These are phyloP conservation scores for Theristicus caerulescens DNA, from an alignment of 2,113 vertebrate species.

Conservation along the genomic window DNA sequence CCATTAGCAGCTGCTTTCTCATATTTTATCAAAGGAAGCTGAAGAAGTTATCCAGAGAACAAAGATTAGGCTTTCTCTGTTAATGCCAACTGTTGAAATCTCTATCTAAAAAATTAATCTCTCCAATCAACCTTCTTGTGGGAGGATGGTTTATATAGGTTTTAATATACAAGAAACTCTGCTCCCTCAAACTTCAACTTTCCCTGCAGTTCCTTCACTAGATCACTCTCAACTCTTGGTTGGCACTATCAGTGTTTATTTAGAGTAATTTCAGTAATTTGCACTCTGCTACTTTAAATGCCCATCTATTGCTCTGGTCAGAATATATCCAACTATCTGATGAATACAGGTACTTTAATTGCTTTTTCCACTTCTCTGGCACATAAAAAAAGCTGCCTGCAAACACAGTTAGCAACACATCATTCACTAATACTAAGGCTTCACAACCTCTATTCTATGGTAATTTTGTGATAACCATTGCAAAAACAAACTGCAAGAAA, in stretches of 20 bases:
- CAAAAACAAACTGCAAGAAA: not conserved
- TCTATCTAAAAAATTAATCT: not conserved
- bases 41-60: not conserved
- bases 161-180: not conserved
- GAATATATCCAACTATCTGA: not conserved
- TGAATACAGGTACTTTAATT: not conserved
- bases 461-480: not conserved
- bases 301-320: not conserved
- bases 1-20: not conserved
- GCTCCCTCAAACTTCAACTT: not conserved
- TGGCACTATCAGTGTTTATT: not conserved
- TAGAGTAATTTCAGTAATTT: not conserved
- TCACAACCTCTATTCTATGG: not conserved
- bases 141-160: not conserved
- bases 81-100: not conserved
- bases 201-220: not conserved
- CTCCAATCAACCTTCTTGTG: not conserved
- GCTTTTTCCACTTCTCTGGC: not conserved
- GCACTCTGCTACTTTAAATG: not conserved
- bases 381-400: not conserved
- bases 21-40: not conserved
- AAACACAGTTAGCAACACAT: not conserved
- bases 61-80: not conserved
- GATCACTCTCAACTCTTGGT: not conserved
- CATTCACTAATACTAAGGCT: not conserved